Percentiles rank a stretch among this genome's conserved stretches.
Conservation (phyloP, 2,888 invertebrate species). For the Pristionchus entomophagus region DNA sequence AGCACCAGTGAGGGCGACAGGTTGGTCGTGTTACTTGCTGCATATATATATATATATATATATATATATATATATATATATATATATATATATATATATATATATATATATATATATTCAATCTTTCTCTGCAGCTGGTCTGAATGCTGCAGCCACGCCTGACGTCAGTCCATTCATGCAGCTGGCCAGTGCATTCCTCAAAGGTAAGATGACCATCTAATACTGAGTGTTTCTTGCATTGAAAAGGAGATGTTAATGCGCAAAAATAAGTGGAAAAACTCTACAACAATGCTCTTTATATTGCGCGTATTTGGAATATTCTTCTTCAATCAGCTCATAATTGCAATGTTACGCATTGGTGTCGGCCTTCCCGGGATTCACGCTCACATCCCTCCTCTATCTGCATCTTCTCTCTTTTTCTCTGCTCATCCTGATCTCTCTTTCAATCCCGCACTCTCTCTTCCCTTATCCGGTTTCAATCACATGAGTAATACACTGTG, state of each 20-base stretch:
- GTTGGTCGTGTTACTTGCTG: background rate
- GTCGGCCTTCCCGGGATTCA: constrained; percentile 18
- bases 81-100: background rate
- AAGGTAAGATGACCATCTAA: background rate
- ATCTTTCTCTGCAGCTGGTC: background rate
- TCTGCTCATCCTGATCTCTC: background rate
- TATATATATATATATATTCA: background rate
- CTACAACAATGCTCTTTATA: background rate
- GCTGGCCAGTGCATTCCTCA: constrained; percentile 47
- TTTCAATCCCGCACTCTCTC: constrained; percentile 15
- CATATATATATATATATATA: background rate
- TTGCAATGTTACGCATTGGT: constrained; percentile 4
- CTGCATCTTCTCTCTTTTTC: background rate
- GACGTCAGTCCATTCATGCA: constrained; percentile 41
- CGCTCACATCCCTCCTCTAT: background rate
- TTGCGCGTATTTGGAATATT: background rate
- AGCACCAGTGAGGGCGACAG: constrained; percentile 7
- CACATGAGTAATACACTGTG: constrained; percentile 35
- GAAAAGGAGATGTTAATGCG: background rate
- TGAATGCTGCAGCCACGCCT: background rate
- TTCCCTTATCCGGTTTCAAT: constrained; percentile 27
- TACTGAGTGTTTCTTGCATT: background rate
- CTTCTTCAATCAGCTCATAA: background rate
- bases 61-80: background rate
- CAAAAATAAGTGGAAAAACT: too few relatives aligned